Conservation (phyloP, 2,888 invertebrate genomes). For the Zaprionus bogoriensis region DNA sequence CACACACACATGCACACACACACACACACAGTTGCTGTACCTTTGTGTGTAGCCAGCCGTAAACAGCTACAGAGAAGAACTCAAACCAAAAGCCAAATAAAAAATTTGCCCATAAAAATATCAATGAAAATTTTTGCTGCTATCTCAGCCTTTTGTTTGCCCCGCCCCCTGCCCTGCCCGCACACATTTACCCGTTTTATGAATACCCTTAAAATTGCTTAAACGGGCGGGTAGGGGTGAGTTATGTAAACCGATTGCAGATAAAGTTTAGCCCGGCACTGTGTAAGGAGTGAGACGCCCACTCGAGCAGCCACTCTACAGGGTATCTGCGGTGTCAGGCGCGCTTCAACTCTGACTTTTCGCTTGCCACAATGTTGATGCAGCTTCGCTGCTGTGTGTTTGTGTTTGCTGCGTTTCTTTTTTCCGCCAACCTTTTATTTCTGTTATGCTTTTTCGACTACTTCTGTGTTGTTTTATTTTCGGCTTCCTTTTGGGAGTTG, state of each 20-base stretch:
- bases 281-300: too few relatives aligned
- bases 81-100: conserved; percentile 39
- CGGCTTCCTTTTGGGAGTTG: conserved; percentile 46
- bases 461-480: conserved; percentile 24
- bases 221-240: neutral
- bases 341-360: neutral
- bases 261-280: too few relatives aligned
- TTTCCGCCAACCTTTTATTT: conserved; percentile 13
- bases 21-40: conserved; percentile 19
- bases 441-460: conserved; percentile 28
- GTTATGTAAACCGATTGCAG: too few relatives aligned
- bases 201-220: neutral
- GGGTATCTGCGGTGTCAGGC: neutral
- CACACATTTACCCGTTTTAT: neutral
- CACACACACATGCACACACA: conserved; percentile 24
- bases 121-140: conserved; percentile 61
- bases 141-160: conserved; percentile 36
- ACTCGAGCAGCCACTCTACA: neutral
- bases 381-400: neutral
- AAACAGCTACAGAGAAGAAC: conserved; percentile 49
- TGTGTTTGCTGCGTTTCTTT: conserved; percentile 9
- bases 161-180: too few relatives aligned
- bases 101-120: conserved; percentile 66
- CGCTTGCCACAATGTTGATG: conserved; percentile 27
- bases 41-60: conserved; percentile 56